These are phyloP conservation scores for Cossypha polioptera DNA, from an alignment of 2,797 vertebrate species.

Conservation along the genomic window DNA sequence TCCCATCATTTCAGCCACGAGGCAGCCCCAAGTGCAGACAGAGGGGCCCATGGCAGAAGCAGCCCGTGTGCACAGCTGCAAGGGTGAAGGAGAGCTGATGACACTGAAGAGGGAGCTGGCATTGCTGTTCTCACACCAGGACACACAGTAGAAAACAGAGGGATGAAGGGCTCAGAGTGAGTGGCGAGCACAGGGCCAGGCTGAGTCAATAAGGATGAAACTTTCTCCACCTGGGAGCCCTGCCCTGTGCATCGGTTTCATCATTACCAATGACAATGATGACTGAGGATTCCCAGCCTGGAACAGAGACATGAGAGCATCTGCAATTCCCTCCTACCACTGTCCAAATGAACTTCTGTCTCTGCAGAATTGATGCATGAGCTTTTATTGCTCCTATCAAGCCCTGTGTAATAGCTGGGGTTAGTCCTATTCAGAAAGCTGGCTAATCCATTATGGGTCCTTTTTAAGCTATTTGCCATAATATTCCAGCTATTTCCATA, in stretches of 20 bases:
- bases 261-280: not conserved
- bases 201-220: not conserved
- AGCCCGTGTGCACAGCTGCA: not conserved
- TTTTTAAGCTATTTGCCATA: not conserved
- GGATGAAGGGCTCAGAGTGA: not conserved
- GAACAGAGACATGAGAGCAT: not conserved
- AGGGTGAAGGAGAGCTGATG: not conserved
- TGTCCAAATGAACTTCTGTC: not conserved
- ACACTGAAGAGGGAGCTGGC: not conserved
- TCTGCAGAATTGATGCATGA: not conserved
- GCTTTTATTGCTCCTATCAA: not conserved
- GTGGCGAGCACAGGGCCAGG: not conserved
- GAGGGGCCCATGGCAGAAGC: not conserved
- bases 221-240: not conserved
- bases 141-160: not conserved
- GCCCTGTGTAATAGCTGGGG: not conserved
- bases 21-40: not conserved
- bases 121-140: not conserved
- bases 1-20: not conserved
- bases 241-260: not conserved
- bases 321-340: not conserved
- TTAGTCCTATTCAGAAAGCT: slow-evolving; percentile 4
- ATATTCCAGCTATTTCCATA: not conserved
- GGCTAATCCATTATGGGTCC: not conserved
- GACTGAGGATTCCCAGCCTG: not conserved